Base-by-base conservation (phyloP, 2,797 vertebrate species). In the Peromyscus eremicus region DNA sequence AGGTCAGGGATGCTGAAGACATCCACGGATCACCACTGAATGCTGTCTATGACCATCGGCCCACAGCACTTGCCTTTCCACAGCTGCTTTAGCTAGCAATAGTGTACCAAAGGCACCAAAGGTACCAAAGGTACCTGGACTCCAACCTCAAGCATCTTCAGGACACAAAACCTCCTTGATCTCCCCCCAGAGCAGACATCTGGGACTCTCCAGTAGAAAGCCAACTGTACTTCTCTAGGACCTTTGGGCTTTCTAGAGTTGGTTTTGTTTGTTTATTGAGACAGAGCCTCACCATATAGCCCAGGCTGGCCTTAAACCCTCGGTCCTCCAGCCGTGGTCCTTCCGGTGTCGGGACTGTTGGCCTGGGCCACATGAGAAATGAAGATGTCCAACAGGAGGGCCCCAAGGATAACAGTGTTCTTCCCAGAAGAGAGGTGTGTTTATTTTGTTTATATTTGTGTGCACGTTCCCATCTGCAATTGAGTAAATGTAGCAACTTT, bases 1-100 rank as follows among this genome's bases (percentile, higher is more conserved):
- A 23, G 0, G 5, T 27, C 49, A 0, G 40, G 27, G 29, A 37
- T 3, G 1, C 2, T 16, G 32, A 2, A 21, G 29, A 7, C 0
- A 19, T 4, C 27, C 2, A 5, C 37, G 1, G 81, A 0, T 49
- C 37, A 8, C 52, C n/a, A 8, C 21, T 0, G 23, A 71, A 29
- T 0, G 43, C 10, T 3, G 6, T 60, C 77, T 2, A 2, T 46
- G 46, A 46, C 46, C 19, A 21, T 34, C 64, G 5, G 55, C 21
- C 68, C 37, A 29, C 6, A 2, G n/a, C 0, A 46, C 27, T 40
- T 70, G 1, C 34, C n/a, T 76, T 91, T 25, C 27, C 43, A 70
- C 43, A 34, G 17, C 17, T 29, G 68, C 62, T 57, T 91, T 43
- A 86, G 55, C 75, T 40, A 52, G 34, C 16, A 2, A 49, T 86